Evolutionary conservation across 2,888 invertebrate species (phyloP).

Genomic region (Dryocosmus kuriphilus): DNA sequence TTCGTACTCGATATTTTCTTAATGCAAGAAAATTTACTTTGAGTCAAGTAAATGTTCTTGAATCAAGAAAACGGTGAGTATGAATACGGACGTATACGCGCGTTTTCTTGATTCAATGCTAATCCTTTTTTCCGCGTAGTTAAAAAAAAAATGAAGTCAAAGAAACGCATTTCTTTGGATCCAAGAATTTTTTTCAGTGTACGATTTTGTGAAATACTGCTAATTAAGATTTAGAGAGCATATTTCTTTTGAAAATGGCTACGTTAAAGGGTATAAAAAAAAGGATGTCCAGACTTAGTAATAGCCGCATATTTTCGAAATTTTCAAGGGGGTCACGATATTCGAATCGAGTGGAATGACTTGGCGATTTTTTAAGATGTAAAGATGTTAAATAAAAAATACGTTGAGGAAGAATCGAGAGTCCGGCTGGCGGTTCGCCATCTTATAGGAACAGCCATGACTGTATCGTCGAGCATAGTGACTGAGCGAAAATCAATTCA

Average conservation of each 20-base stretch:
- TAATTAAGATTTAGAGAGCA: background rate
- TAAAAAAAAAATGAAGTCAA: too few relatives aligned
- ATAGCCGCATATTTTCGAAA: background rate
- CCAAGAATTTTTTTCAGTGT: too few relatives aligned
- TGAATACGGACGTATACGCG: too few relatives aligned
- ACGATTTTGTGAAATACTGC: too few relatives aligned
- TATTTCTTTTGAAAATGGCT: too few relatives aligned
- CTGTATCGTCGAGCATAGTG: constrained; percentile 50
- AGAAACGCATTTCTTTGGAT: too few relatives aligned
- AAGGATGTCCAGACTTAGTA: background rate
- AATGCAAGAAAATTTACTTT: too few relatives aligned
- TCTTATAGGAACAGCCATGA: constrained; percentile 22
- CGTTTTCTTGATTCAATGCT: too few relatives aligned
- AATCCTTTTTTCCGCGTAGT: too few relatives aligned
- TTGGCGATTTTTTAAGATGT: constrained; percentile 12
- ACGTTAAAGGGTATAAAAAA: background rate
- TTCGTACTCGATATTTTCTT: too few relatives aligned
- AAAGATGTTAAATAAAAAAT: constrained; percentile 13
- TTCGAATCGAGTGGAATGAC: constrained; percentile 19
- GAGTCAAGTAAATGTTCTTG: too few relatives aligned
- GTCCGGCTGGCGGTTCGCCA: constrained; percentile 30
- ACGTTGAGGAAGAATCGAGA: constrained; percentile 10
- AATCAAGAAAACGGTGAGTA: too few relatives aligned
- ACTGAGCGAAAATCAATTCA: constrained; percentile 65
- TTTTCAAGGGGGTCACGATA: background rate